phyloP scores from a whole-genome alignment of 1,140 invertebrate genomes.

The Theocolax elegans region DNA sequence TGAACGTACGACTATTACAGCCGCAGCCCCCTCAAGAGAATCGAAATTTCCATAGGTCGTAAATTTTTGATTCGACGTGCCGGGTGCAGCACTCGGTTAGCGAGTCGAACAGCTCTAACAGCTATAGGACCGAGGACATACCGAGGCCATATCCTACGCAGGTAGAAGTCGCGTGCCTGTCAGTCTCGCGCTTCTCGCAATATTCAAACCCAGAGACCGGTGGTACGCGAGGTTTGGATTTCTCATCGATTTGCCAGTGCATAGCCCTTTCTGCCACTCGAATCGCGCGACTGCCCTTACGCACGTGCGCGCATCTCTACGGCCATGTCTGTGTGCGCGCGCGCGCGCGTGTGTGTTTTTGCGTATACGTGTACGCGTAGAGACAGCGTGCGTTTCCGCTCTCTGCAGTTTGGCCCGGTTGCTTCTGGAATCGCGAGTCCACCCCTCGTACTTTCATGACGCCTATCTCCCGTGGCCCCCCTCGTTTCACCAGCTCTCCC shows the following conservation, averaged over 20 bases:
- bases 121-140: too few relatives aligned
- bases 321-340: neutral
- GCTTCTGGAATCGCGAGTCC: neutral
- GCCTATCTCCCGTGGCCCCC: slow-evolving; percentile 5
- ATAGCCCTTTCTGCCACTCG: slow-evolving; percentile 34
- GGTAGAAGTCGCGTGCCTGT: neutral
- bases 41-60: too few relatives aligned
- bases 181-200: too few relatives aligned
- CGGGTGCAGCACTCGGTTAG: too few relatives aligned
- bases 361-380: neutral
- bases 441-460: slow-evolving; percentile 4
- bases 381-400: slow-evolving; percentile 33
- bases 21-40: too few relatives aligned
- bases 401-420: slow-evolving; percentile 5
- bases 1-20: too few relatives aligned
- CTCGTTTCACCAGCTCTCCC: neutral
- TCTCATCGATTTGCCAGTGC: slow-evolving; percentile 39
- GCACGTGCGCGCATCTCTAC: neutral
- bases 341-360: neutral
- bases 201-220: too few relatives aligned
- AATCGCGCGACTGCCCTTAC: neutral
- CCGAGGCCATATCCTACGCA: too few relatives aligned
- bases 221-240: slow-evolving; percentile 18
- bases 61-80: too few relatives aligned
- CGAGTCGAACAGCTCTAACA: too few relatives aligned